phyloP scores from a whole-genome alignment of 1,140 invertebrate genomes.

The Bombus cullumanus region DNA sequence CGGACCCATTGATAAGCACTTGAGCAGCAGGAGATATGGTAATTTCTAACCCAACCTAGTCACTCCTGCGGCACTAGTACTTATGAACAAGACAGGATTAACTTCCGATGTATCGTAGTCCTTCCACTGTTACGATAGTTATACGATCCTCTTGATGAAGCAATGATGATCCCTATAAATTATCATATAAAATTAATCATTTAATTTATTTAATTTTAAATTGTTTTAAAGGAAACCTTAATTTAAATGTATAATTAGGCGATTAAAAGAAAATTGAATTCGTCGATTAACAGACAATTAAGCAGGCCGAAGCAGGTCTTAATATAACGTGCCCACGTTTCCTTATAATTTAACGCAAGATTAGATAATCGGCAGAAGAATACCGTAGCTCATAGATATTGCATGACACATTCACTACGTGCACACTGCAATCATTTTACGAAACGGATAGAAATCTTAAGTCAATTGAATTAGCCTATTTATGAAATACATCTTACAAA shows the following conservation, averaged over 20 bases:
- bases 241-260: neutral
- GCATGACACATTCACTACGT: conserved; percentile 32
- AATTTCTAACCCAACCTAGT: conserved; percentile 82
- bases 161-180: neutral
- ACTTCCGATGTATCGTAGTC: neutral
- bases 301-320: conserved; percentile 40
- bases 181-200: neutral
- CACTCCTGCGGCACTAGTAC: conserved; percentile 95
- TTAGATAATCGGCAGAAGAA: conserved; percentile 62
- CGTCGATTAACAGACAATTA: conserved; percentile 38
- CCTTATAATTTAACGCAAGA: conserved; percentile 40
- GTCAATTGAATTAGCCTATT: conserved; percentile 38
- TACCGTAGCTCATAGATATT: conserved; percentile 23
- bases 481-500: conserved; percentile 22
- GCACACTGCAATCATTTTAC: conserved; percentile 30
- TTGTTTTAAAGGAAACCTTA: neutral
- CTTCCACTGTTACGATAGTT: neutral
- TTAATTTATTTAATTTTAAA: neutral
- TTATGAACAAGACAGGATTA: conserved; percentile 89
- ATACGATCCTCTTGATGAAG: too few relatives aligned
- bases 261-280: neutral
- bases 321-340: conserved; percentile 45
- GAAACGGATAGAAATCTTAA: conserved; percentile 37
- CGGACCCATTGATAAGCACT: conserved; percentile 93
- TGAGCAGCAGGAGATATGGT: conserved; percentile 91